These are phyloP conservation scores for Festucalex cinctus DNA, from an alignment of 2,113 vertebrate genomes.

Conservation along the genomic window DNA sequence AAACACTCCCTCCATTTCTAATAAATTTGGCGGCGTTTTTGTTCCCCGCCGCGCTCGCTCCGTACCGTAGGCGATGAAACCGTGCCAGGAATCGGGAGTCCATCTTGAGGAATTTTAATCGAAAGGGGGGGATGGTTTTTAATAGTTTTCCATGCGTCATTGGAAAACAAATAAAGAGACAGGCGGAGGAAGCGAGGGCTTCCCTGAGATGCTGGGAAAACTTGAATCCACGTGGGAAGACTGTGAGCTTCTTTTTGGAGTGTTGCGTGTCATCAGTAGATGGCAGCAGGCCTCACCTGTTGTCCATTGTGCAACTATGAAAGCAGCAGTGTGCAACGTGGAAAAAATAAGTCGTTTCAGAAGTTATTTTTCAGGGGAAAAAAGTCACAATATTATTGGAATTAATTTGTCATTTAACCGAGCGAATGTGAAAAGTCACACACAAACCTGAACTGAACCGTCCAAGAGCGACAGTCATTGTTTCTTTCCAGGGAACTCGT, in stretches of 20 bases:
- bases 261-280: conserved; percentile 37
- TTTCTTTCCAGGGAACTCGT: background rate
- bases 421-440: background rate
- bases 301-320: conserved; percentile 6
- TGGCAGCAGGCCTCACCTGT: conserved; percentile 24
- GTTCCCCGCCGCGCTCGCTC: conserved; percentile 64
- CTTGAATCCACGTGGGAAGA: conserved; percentile 45
- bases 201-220: conserved; percentile 66
- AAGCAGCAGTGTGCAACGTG: conserved; percentile 14
- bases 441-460: background rate
- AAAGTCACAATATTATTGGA: background rate
- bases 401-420: background rate
- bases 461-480: background rate
- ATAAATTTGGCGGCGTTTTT: conserved; percentile 56
- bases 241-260: conserved; percentile 30
- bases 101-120: conserved; percentile 62
- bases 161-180: conserved; percentile 33
- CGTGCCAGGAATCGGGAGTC: conserved; percentile 65
- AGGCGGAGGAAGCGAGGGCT: conserved; percentile 49
- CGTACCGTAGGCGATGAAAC: conserved; percentile 54
- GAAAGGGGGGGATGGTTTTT: conserved; percentile 54
- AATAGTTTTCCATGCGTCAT: conserved; percentile 70
- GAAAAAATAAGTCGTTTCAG: background rate
- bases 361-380: background rate
- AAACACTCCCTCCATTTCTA: conserved; percentile 44